phyloP scores from a whole-genome alignment of 2,113 vertebrate species.

The Pleuronectes platessa region DNA sequence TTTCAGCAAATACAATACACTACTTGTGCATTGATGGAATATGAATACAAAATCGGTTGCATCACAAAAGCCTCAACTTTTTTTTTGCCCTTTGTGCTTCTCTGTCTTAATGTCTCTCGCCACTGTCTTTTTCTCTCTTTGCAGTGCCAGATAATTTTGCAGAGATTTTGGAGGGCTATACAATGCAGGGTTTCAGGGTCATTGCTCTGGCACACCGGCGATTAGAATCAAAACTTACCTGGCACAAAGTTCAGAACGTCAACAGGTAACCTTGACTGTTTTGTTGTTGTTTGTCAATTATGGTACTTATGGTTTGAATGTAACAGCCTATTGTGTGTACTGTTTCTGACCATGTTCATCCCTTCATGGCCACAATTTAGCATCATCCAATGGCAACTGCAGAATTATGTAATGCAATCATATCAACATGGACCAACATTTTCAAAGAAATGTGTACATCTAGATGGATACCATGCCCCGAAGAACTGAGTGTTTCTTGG shows the following conservation, averaged over 20 bases:
- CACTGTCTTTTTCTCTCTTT: not conserved
- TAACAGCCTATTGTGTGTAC: no score
- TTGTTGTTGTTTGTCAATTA: no score
- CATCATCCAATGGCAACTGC: no score
- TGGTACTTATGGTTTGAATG: not conserved
- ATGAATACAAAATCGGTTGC: not conserved
- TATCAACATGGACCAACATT: no score
- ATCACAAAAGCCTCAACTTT: not conserved
- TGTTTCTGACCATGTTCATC: not conserved
- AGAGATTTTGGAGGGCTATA: constrained; percentile 91
- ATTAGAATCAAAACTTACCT: constrained; percentile 92
- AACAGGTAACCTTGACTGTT: constrained; percentile 83
- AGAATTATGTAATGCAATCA: no score
- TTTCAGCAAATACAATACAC: not conserved
- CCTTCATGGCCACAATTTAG: no score
- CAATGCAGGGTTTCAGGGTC: constrained; percentile 95
- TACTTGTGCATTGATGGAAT: not conserved
- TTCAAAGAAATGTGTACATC: no score
- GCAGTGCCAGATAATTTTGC: constrained; percentile 92
- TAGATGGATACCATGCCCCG: no score
- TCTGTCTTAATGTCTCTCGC: not conserved
- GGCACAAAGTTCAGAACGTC: constrained; percentile 97
- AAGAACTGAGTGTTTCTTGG: no score
- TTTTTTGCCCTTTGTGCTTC: not conserved
- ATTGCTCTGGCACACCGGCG: constrained; percentile 96